phyloP scores from a whole-genome alignment of 2,797 vertebrate genomes.

The Trematomus bernacchii region DNA sequence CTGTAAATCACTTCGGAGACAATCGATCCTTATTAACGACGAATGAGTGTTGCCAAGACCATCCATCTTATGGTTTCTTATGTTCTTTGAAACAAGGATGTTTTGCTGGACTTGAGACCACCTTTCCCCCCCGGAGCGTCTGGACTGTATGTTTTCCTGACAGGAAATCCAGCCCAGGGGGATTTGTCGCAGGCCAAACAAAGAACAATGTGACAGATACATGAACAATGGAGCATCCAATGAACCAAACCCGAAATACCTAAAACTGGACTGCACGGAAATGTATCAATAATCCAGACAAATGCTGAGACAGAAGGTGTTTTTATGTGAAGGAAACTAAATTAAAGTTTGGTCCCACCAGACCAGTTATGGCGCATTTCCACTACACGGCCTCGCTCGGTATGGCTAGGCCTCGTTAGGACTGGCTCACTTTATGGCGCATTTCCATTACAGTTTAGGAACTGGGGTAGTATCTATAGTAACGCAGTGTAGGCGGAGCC shows the following conservation, averaged over 20 bases:
- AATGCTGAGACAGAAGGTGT: not conserved
- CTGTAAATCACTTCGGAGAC: too few relatives aligned
- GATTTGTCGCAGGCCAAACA: constrained; percentile 11
- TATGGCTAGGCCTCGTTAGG: too few relatives aligned
- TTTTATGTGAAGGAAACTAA: too few relatives aligned
- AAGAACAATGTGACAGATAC: constrained; percentile 43
- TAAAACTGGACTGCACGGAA: not conserved
- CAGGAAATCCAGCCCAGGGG: constrained; percentile 43
- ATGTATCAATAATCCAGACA: not conserved
- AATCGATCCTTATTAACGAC: too few relatives aligned
- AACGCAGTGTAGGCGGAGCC: too few relatives aligned
- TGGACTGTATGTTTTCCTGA: constrained; percentile 46
- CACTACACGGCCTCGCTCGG: too few relatives aligned
- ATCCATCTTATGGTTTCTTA: not conserved
- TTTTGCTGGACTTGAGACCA: not conserved
- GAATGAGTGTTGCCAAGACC: too few relatives aligned
- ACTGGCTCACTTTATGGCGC: too few relatives aligned
- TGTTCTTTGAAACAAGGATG: not conserved
- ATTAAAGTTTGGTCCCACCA: too few relatives aligned
- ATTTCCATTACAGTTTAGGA: too few relatives aligned
- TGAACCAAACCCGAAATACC: not conserved
- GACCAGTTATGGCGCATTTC: too few relatives aligned
- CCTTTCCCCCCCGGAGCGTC: not conserved
- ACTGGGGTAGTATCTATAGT: too few relatives aligned
- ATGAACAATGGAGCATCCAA: constrained; percentile 36